Evolutionary conservation across 2,113 vertebrate genomes (phyloP).

Genomic region (Pedetes capensis): DNA sequence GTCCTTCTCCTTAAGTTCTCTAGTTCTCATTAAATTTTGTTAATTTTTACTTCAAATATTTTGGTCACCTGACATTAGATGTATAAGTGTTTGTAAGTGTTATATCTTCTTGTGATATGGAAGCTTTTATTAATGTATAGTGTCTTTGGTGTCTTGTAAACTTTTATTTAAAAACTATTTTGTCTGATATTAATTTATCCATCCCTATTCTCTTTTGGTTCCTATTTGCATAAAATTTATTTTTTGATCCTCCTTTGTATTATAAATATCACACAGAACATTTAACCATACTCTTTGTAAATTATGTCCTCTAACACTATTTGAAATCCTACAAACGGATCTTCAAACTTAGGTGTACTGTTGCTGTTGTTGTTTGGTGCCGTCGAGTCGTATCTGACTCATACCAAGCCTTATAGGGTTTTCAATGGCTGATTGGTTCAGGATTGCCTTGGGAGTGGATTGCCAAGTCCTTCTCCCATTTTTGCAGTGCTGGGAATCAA

Average conservation of each 20-base stretch:
- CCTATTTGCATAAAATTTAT: neutral
- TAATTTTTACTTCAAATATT: neutral
- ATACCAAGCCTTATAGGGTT: too few species aligned
- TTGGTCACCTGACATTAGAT: neutral
- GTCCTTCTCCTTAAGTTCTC: too few species aligned
- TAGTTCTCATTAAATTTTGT: neutral
- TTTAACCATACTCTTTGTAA: neutral
- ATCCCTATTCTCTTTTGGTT: neutral
- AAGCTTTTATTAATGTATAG: neutral
- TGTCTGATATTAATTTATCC: neutral
- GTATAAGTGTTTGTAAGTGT: neutral
- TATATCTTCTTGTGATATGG: neutral
- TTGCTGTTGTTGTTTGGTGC: too few species aligned
- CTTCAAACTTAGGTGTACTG: constrained; percentile 41
- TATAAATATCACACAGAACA: neutral
- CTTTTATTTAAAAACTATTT: neutral
- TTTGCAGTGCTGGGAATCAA: too few species aligned
- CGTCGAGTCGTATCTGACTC: too few species aligned
- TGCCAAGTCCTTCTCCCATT: too few species aligned
- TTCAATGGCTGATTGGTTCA: too few species aligned
- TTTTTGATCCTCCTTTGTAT: neutral
- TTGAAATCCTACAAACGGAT: constrained; percentile 34
- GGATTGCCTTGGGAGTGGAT: too few species aligned
- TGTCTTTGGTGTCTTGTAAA: neutral
- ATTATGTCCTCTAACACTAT: constrained; percentile 10